Evolutionary conservation across 2,113 vertebrate genomes (phyloP), one percentile per base, ranked within the genome.

Genomic region (Sander vitreus): DNA sequence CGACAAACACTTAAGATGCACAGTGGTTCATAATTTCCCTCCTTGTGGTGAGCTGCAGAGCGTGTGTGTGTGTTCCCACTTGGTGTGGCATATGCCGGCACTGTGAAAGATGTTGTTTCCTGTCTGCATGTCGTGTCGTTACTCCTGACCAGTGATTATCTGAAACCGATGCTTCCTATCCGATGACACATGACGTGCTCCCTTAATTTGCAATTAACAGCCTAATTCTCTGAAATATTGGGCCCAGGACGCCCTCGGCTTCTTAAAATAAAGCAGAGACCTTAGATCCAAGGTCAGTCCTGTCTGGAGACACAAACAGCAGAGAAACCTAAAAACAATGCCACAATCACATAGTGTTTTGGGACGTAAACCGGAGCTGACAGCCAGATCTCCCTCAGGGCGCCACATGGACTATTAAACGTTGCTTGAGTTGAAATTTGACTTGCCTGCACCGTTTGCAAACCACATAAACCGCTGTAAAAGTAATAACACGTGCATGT

Each of bases 141-240:
- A 33, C 51, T 72, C 51, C 25, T 39, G 60, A 66, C n/a, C 27
- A 21, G 19, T 16, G 57, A 58, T 16, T 6, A 3, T 58, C 27
- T 11, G 27, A 60, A 33, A 60, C 58, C 9, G 14, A 5, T 43
- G 10, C 39, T 43, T 43, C 27, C 16, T 9, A 33, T 6, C 33
- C 1, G 16, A 72, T 76, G 67, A 80, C 58, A 33, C 58, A 45
- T 30, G 64, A 78, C 54, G 60, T 6, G 43, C 76, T 73, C 43
- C 62, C 25, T 45, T 84, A 65, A 84, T 78, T 62, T 81, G 45
- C 58, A 78, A 84, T 84, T 69, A 87, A 3, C 25, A 1, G 21
- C 55, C 16, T 55, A 65, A 84, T 87, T 70, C 73, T 59, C n/a
- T 10, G 69, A 83, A 66, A 70, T 47, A 33, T 55, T 60, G 5